phyloP scores from a whole-genome alignment of 2,113 vertebrate species.

The Misgurnus anguillicaudatus region DNA sequence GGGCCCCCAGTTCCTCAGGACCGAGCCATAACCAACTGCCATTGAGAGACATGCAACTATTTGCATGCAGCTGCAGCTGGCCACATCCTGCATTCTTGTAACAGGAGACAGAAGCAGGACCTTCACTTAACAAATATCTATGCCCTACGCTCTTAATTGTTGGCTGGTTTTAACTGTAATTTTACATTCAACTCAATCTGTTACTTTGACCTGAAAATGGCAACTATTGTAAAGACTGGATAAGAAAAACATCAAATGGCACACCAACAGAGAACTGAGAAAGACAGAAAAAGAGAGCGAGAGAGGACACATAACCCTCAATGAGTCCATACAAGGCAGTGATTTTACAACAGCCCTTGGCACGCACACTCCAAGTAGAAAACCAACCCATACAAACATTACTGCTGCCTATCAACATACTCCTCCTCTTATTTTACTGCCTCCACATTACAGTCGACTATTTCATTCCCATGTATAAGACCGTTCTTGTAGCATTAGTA shows the following conservation, averaged over 20 bases:
- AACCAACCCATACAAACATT: constrained; percentile 16
- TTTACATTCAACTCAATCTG: neutral
- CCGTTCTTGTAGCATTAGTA: neutral
- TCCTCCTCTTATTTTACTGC: neutral
- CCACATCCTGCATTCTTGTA: constrained; percentile 60
- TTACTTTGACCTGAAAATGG: neutral
- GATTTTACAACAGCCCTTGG: constrained; percentile 3
- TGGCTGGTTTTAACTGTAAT: neutral
- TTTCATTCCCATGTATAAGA: neutral
- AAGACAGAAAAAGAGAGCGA: neutral
- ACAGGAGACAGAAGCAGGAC: constrained; percentile 33
- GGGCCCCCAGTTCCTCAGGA: constrained; percentile 49
- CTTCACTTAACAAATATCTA: constrained; percentile 9
- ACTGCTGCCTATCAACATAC: neutral
- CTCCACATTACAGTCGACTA: constrained; percentile 15
- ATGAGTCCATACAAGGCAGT: constrained; percentile 44
- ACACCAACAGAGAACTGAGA: neutral
- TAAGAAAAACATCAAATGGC: neutral
- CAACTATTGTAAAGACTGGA: neutral
- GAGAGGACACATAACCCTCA: neutral
- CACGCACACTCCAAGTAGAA: neutral
- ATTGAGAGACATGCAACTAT: constrained; percentile 4
- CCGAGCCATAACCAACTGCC: constrained; percentile 55
- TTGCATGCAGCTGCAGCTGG: constrained; percentile 38
- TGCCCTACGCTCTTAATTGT: neutral